A percentile compares a stretch with the other conserved stretches of the same genome.
These are phyloP conservation scores for Brachionus koreanus DNA, from an alignment of 1,140 invertebrate species.

Conservation along the genomic window DNA sequence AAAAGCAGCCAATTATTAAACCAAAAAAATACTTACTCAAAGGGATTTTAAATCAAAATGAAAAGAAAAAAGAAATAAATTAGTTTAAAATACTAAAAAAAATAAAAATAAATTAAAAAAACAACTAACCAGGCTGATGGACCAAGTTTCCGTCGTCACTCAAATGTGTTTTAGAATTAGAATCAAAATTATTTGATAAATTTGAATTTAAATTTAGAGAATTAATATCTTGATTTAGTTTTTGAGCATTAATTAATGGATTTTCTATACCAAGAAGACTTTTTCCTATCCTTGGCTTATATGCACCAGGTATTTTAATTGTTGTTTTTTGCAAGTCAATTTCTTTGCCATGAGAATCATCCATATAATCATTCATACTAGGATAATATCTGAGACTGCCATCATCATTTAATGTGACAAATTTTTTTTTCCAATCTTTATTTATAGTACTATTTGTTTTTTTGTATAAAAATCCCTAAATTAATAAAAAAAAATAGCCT, in stretches of 20 bases:
- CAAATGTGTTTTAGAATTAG: slow-evolving; percentile 19
- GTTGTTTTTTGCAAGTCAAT: slow-evolving; percentile 91
- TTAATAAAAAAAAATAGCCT: neutral
- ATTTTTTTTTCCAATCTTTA: slow-evolving; percentile 99
- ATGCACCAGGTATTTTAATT: slow-evolving; percentile 82
- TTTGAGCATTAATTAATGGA: neutral
- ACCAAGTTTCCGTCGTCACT: neutral
- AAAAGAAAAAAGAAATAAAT: neutral
- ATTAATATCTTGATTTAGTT: slow-evolving; percentile 27
- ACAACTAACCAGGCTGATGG: slow-evolving; percentile 9
- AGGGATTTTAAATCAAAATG: neutral
- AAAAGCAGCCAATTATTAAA: neutral
- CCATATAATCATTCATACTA: slow-evolving; percentile 95
- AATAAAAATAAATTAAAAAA: neutral
- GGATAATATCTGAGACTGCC: slow-evolving; percentile 90
- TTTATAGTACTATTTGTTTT: slow-evolving; percentile 87
- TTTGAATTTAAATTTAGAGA: slow-evolving; percentile 19
- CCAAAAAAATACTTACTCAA: neutral
- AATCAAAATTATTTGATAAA: slow-evolving; percentile 14
- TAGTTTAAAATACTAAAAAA: neutral
- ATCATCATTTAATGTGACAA: slow-evolving; percentile 89
- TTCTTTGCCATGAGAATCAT: slow-evolving; percentile 91
- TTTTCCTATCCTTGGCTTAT: slow-evolving; percentile 39
- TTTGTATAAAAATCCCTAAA: slow-evolving; percentile 84
- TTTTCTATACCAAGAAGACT: neutral